These are phyloP conservation scores for Sinocyclocheilus grahami DNA, from an alignment of 2,113 vertebrate species.

Conservation along the genomic window DNA sequence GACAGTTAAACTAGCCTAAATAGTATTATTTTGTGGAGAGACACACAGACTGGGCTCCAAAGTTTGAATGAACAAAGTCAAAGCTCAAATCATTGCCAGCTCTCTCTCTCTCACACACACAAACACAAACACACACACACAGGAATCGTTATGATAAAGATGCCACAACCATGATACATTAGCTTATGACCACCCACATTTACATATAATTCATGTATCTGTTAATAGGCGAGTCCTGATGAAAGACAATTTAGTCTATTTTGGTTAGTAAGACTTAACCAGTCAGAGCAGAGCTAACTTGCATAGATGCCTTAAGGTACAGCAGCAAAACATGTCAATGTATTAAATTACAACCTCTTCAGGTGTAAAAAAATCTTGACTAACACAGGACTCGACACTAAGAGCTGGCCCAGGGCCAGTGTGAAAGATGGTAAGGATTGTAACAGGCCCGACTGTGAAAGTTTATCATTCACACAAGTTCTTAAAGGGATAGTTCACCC, in stretches of 20 bases:
- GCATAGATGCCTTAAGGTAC: neutral
- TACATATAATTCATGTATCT: neutral
- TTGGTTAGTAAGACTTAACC: neutral
- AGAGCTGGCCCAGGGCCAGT: too few relatives aligned
- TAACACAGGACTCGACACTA: neutral
- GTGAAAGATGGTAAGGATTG: too few relatives aligned
- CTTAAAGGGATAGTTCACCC: too few relatives aligned
- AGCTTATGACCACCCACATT: neutral
- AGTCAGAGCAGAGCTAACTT: neutral
- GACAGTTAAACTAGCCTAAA: neutral
- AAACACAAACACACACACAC: neutral
- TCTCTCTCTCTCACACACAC: neutral
- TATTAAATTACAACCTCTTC: too few relatives aligned
- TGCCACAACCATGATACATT: neutral
- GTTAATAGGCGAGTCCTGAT: neutral
- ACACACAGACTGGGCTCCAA: neutral
- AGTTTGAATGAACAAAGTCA: neutral
- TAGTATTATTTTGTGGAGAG: constrained; percentile 5
- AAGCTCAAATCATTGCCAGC: neutral
- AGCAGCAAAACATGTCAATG: neutral
- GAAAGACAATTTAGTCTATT: neutral
- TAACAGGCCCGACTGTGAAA: too few relatives aligned
- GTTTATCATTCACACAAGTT: too few relatives aligned
- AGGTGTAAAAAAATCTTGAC: neutral
- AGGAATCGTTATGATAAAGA: neutral